Conservation (phyloP, 2,797 vertebrate genomes). For the Triplophysa bombifrons region DNA sequence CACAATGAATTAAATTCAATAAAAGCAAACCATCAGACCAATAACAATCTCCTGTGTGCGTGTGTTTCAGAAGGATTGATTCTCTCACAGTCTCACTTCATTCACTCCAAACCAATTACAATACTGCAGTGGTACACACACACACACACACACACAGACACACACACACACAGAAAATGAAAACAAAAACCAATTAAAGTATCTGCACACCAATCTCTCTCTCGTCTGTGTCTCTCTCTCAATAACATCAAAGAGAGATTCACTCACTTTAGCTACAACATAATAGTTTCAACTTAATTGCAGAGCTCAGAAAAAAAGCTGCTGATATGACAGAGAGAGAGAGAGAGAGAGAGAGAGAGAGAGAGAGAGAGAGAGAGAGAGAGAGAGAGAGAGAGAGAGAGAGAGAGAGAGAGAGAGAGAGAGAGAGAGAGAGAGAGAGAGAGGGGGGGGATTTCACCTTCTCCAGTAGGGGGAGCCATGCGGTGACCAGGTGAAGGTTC, state of each 20-base stretch:
- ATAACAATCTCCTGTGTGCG: background rate
- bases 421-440: background rate
- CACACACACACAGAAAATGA: conserved; percentile 14
- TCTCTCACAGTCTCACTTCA: conserved; percentile 14
- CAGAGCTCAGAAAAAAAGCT: conserved; percentile 23
- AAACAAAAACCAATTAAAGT: conserved; percentile 34
- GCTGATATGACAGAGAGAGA: conserved; percentile 1
- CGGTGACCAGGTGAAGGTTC: conserved; percentile 94
- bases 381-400: too few species aligned
- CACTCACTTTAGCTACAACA: background rate
- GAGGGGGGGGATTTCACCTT: conserved; percentile 77
- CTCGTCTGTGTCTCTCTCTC: background rate
- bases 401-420: too few species aligned
- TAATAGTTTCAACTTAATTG: conserved; percentile 27
- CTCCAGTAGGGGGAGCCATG: conserved; percentile 92
- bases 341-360: background rate
- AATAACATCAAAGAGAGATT: background rate
- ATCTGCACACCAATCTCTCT: background rate
- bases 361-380: too few species aligned
- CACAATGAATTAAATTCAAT: conserved; percentile 1
- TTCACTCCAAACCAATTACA: conserved; percentile 20
- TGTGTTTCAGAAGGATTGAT: background rate
- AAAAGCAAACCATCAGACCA: conserved; percentile 25
- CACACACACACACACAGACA: background rate
- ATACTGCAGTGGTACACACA: background rate